Base-by-base conservation (phyloP, 2,888 invertebrate genomes). In the Ormia ochracea region DNA sequence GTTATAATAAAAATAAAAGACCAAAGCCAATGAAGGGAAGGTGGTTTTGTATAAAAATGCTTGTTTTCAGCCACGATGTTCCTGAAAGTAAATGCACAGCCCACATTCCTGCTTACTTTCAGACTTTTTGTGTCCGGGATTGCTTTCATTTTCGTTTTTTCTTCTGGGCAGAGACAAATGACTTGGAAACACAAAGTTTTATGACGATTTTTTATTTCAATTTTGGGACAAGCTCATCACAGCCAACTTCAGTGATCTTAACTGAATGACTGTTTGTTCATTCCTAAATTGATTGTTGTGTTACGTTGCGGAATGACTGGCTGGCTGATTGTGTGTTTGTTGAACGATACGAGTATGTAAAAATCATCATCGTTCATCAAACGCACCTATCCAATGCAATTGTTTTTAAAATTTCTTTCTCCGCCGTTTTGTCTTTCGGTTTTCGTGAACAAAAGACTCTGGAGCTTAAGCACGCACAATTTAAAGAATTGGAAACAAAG, bases 301-400 rank as follows among this genome's bases (percentile, higher is more conserved):
- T 63, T 63, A 26, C n/a, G 52, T 58, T 50, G 6, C 43, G 48
- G 14, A 21, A 31, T 45, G 52, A 48, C 45, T 50, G 65, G 23
- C 9, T 61, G 38, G 3, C 23, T 68, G 12, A 2, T 9, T 61
- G 28, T 3, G 4, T 63, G 54, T 17, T 26, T 17, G 54, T 17
- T 43, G 31, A 21, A 9, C 14, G 21, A 50, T 45, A 4, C 41
- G 26, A 10, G 36, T 59, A 61, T 61, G 72, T 61, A 36, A 50
- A 74, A 74, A 17, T 48, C 76, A 50, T 69, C 69, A 70, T 77
- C 66, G 66, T 66, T 77, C 69, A 77, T 69, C 61, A 70, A 69
- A 70, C 69, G 58, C 74, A 75, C 69, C 79, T 75, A 79, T 69
- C 70, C 74, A 73, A 59, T 68, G 43, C 74, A 74, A 74, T 74